Evolutionary conservation across 2,113 vertebrate genomes (phyloP), one percentile per base, ranked within the genome.

Genomic region (Thamnophis sirtalis): DNA sequence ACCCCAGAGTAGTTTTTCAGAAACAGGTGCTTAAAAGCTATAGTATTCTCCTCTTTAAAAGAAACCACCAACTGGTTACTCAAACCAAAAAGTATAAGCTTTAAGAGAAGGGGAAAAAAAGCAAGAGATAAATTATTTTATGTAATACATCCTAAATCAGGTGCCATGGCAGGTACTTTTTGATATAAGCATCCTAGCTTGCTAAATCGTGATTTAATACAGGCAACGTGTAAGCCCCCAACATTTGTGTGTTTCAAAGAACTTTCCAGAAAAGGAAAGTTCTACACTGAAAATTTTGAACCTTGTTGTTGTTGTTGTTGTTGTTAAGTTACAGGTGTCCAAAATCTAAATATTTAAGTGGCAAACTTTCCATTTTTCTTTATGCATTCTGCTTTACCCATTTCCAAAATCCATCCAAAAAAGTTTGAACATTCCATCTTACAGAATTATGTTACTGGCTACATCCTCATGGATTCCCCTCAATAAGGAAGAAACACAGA

Each of bases 1-100:
- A 90, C 54, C 6, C 99, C 99, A 50, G 97, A 96, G 96, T 99
- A 99, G 73, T 96, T 98, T 96, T 98, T 99, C 95, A 99, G 95
- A 96, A 99, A 99, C 5, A 99, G 94, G 92, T 98, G 98, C 96
- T 99, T 99, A 94, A 99, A 98, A 88, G 99, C 97, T 96, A 98
- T 91, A 11, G 95, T 96, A 93, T 98, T 99, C 94, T 99, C 99
- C 93, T 99, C 98, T 96, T 99, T 99, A 93, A 99, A 99, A 8
- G 98, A 98, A 92, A 99, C 99, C 92, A 99, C 99, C 95, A 99
- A 96, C 96, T 99, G 99, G 96, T 99, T 99, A 96, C 98, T 99
- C 94, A 99, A 97, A 87, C 99, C 99, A 91, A 99, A 99, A 43
- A 98, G 96, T 86, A 99, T 94, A 55, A 99, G 98, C 99, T 99